Evolutionary conservation across 1,140 invertebrate genomes (phyloP).

Genomic region (Chlorops oryzae): DNA sequence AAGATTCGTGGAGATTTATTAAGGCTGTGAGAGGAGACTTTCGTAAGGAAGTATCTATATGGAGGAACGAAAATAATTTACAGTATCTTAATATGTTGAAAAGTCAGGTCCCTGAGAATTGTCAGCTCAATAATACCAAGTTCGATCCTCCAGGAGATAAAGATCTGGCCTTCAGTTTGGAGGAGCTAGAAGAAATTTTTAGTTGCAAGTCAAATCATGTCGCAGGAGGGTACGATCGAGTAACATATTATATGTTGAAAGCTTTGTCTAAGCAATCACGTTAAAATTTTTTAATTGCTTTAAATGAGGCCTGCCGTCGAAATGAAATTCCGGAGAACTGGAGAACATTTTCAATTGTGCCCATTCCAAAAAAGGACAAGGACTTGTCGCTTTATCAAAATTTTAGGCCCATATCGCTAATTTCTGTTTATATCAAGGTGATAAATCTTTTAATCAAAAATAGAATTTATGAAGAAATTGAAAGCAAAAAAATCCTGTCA

Average conservation of each 20-base stretch:
- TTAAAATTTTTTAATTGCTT: background rate
- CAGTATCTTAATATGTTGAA: background rate
- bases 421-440: background rate
- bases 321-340: background rate
- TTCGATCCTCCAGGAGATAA: background rate
- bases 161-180: background rate
- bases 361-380: background rate
- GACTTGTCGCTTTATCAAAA: background rate
- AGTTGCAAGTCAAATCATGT: background rate
- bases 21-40: background rate
- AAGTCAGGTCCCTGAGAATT: background rate
- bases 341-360: background rate
- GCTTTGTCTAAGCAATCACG: too few species aligned
- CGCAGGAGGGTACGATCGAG: too few species aligned
- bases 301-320: background rate
- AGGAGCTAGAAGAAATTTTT: background rate
- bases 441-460: background rate
- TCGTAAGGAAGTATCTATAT: background rate
- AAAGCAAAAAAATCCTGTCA: background rate
- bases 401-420: background rate
- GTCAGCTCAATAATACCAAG: background rate
- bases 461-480: background rate
- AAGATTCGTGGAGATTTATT: background rate
- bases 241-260: too few species aligned
- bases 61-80: background rate